Evolutionary conservation across 2,797 vertebrate genomes (phyloP).

Genomic region (Artibeus jamaicensis): DNA sequence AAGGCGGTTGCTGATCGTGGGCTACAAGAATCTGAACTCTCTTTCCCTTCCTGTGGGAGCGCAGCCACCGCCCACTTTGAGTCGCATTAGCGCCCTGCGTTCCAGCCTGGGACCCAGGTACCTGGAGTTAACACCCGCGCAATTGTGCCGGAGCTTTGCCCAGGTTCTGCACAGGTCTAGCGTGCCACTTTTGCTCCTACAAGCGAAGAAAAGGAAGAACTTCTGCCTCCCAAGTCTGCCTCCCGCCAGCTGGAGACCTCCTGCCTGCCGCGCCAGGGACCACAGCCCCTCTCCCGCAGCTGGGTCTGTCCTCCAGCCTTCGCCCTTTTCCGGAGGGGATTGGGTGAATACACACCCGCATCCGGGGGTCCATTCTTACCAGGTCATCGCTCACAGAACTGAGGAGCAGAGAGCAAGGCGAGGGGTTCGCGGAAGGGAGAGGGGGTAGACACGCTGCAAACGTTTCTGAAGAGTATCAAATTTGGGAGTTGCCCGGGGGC

Average conservation of each 20-base stretch:
- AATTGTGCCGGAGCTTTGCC: not conserved
- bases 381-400: not conserved
- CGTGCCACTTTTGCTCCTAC: not conserved
- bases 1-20: not conserved
- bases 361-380: not conserved
- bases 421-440: not conserved
- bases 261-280: rapidly evolving
- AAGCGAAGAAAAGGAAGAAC: not conserved
- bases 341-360: not conserved
- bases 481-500: not conserved
- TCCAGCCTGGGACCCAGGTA: not conserved
- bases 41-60: not conserved
- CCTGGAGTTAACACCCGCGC: not conserved
- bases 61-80: not conserved
- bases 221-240: not conserved
- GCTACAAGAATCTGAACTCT: not conserved
- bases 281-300: not conserved
- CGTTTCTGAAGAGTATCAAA: not conserved
- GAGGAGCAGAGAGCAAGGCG: not conserved
- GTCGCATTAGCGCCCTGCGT: not conserved
- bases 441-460: not conserved
- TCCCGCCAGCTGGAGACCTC: not conserved
- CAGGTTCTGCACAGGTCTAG: not conserved
- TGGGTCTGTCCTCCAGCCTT: not conserved
- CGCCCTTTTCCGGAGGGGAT: not conserved